These are phyloP conservation scores for Engraulis encrasicolus DNA, from an alignment of 2,113 vertebrate genomes.

Conservation along the genomic window DNA sequence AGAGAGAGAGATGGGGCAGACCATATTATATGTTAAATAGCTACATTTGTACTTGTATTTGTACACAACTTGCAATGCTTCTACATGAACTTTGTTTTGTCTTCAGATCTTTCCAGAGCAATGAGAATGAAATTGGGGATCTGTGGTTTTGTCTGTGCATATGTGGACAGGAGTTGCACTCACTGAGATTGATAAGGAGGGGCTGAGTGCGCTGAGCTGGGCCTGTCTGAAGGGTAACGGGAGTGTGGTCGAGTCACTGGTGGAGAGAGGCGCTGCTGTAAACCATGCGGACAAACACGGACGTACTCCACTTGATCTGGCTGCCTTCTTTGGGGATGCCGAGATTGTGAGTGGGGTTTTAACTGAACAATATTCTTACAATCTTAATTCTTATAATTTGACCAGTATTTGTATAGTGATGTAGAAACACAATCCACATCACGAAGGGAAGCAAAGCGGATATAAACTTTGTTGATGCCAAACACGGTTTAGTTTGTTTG, in stretches of 20 bases:
- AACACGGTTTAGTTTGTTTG: too few species aligned
- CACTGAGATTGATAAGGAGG: slow-evolving; percentile 88
- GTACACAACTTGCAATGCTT: too few species aligned
- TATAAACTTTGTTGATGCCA: too few species aligned
- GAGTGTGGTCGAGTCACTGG: slow-evolving; percentile 82
- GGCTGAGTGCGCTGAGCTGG: slow-evolving; percentile 90
- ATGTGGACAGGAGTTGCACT: slow-evolving; percentile 78
- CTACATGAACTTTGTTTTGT: too few species aligned
- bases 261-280: slow-evolving; percentile 85
- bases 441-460: neutral
- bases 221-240: slow-evolving; percentile 93
- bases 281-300: slow-evolving; percentile 92
- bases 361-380: neutral
- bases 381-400: neutral
- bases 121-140: neutral
- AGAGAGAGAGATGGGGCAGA: neutral
- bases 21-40: too few species aligned
- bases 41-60: neutral
- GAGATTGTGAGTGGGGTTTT: slow-evolving; percentile 83
- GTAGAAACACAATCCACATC: neutral
- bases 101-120: neutral
- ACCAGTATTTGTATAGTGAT: neutral
- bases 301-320: slow-evolving; percentile 91
- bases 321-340: slow-evolving; percentile 92
- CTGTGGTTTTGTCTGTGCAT: slow-evolving; percentile 18